Evolutionary conservation across 2,888 invertebrate species (phyloP).

Genomic region (Cyrtodaria siliqua): DNA sequence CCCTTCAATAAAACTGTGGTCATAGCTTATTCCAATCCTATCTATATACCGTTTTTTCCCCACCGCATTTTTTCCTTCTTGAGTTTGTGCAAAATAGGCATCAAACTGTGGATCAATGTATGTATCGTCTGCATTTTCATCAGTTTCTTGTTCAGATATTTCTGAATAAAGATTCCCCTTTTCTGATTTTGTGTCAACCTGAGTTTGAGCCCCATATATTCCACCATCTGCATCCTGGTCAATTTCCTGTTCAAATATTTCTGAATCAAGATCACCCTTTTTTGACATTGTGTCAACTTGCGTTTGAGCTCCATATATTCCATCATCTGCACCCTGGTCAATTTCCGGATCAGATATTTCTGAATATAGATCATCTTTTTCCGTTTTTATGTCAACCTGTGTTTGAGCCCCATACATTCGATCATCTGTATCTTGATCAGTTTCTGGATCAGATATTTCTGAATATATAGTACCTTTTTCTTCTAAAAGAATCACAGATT

Average conservation of each 20-base stretch:
- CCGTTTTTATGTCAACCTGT: neutral
- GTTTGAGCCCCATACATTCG: neutral
- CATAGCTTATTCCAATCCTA: neutral
- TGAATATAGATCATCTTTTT: neutral
- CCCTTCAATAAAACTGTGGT: neutral
- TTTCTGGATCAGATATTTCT: neutral
- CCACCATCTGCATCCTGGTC: neutral
- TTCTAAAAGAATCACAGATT: no score
- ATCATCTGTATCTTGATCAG: neutral
- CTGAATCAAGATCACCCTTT: neutral
- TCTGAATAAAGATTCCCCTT: neutral
- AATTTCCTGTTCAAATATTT: neutral
- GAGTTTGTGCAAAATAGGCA: neutral
- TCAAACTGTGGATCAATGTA: constrained; percentile 7
- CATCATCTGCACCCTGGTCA: neutral
- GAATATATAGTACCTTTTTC: neutral
- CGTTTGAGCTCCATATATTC: neutral
- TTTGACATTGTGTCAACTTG: neutral
- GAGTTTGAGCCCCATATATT: neutral
- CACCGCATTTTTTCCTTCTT: neutral
- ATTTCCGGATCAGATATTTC: neutral
- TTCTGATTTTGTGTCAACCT: neutral
- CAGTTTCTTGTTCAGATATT: neutral
- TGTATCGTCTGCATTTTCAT: constrained; percentile 6
- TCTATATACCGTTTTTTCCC: no score